Conservation (phyloP, 2,797 vertebrate genomes). For the Malacoraja senta region DNA sequence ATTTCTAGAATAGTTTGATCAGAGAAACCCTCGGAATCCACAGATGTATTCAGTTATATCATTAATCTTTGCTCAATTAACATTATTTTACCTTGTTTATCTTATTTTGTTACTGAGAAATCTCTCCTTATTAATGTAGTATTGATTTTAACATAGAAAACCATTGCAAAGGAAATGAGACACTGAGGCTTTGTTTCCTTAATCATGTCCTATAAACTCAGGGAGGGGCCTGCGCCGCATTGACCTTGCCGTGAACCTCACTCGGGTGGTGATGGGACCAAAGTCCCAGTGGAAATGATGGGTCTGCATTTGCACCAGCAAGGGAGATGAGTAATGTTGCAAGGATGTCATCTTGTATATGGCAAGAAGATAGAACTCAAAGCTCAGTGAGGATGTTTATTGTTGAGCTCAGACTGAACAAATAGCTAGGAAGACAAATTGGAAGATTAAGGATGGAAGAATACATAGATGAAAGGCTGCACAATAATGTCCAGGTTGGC, state of each 20-base stretch:
- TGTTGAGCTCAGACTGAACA: background rate
- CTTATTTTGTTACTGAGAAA: background rate
- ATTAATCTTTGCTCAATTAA: background rate
- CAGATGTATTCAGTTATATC: background rate
- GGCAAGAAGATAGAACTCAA: background rate
- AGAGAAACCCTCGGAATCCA: background rate
- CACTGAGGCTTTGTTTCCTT: background rate
- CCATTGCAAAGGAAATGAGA: background rate
- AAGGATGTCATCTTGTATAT: background rate
- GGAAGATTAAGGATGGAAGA: no score
- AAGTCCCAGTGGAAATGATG: background rate
- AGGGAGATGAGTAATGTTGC: background rate
- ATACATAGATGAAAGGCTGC: background rate
- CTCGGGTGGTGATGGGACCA: background rate
- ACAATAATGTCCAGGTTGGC: background rate
- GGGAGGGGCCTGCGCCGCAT: background rate
- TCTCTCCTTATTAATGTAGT: background rate
- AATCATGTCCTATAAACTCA: background rate
- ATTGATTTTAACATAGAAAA: background rate
- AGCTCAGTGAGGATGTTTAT: background rate
- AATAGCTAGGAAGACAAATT: background rate
- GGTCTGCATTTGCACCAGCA: no score
- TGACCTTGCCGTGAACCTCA: background rate
- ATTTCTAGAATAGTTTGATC: background rate
- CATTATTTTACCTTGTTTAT: background rate